These are phyloP conservation scores for Diogma glabrata DNA, from an alignment of 2,888 invertebrate species.

Conservation along the genomic window DNA sequence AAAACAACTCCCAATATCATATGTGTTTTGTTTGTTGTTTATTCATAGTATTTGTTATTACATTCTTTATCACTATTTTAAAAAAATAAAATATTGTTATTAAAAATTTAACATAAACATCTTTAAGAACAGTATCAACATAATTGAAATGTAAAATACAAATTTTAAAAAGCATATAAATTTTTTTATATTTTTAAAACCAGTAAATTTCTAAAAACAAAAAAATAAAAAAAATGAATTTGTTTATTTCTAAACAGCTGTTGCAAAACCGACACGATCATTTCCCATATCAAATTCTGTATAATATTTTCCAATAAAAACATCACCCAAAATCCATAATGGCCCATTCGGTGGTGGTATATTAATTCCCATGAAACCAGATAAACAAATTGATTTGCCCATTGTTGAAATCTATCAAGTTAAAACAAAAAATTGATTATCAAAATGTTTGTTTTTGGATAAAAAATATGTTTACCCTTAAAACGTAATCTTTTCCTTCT, in stretches of 20 bases:
- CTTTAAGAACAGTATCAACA: too few relatives aligned
- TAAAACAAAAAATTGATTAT: conserved; percentile 10
- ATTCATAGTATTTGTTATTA: too few relatives aligned
- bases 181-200: too few relatives aligned
- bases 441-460: not conserved
- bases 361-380: conserved; percentile 95
- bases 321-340: conserved; percentile 97
- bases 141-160: too few relatives aligned
- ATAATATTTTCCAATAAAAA: conserved; percentile 93
- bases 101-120: too few relatives aligned
- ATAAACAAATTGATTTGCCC: conserved; percentile 82
- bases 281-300: conserved; percentile 90
- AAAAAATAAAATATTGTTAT: too few relatives aligned
- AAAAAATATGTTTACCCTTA: conserved; percentile 48
- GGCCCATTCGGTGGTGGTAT: conserved; percentile 90
- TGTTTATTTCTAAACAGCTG: conserved; percentile 44
- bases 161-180: too few relatives aligned
- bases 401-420: conserved; percentile 59
- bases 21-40: too few relatives aligned
- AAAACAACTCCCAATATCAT: too few relatives aligned
- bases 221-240: too few relatives aligned
- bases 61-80: too few relatives aligned
- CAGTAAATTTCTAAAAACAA: too few relatives aligned
- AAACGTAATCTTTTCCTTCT: conserved; percentile 74
- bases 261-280: conserved; percentile 80